A percentile compares a stretch with the other conserved stretches of the same genome.
Conservation (phyloP, 2,113 vertebrate species). For the Microtus richardsoni region DNA sequence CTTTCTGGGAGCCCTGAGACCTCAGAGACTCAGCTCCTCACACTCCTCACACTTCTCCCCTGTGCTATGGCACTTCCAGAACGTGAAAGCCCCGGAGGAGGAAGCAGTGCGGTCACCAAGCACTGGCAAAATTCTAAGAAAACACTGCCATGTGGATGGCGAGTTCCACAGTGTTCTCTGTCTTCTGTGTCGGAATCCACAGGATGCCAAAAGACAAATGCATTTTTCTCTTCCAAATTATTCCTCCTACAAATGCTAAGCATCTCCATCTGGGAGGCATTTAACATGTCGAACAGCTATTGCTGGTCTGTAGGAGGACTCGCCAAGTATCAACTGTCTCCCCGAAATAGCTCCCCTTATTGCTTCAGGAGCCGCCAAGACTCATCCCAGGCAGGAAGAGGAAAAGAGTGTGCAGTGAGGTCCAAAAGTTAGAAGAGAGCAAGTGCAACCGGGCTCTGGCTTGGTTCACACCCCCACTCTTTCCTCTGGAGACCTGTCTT, state of each 20-base stretch:
- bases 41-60: background rate
- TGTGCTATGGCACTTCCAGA: background rate
- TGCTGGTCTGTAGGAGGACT: slow-evolving; percentile 76
- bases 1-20: background rate
- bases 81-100: background rate
- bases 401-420: background rate
- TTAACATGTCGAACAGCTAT: slow-evolving; percentile 79
- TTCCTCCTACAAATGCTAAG: slow-evolving; percentile 83
- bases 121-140: slow-evolving; percentile 49
- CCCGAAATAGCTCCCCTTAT: slow-evolving; percentile 72
- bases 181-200: slow-evolving; percentile 67
- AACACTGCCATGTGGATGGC: slow-evolving; percentile 70
- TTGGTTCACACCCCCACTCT: background rate
- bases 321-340: slow-evolving; percentile 71
- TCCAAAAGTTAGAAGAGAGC: background rate
- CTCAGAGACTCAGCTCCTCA: background rate
- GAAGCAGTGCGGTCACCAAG: background rate
- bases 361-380: slow-evolving; percentile 36
- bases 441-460: background rate
- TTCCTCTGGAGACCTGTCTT: background rate
- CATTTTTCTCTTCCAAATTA: slow-evolving; percentile 76
- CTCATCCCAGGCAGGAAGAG: slow-evolving; percentile 37
- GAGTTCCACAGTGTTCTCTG: slow-evolving; percentile 60
- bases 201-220: slow-evolving; percentile 81
- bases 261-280: slow-evolving; percentile 83